A percentile compares a stretch with the other conserved stretches of the same genome.
phyloP scores from a whole-genome alignment of 2,797 vertebrate species.

The Ctenopoma kingsleyae region DNA sequence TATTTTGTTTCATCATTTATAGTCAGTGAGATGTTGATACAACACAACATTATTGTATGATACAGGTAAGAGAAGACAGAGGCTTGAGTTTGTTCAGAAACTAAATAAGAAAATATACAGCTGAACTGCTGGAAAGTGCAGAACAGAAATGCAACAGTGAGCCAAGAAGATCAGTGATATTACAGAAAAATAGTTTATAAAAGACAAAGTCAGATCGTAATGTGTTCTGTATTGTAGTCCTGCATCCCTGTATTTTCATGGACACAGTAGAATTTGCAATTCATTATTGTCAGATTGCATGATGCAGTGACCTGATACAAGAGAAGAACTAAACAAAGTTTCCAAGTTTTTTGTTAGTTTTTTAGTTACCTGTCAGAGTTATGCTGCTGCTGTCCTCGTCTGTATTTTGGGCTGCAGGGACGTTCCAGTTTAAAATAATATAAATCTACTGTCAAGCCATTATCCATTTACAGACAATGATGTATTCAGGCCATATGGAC shows the following conservation, averaged over 20 bases:
- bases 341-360: too few relatives aligned
- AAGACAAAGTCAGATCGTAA: background rate
- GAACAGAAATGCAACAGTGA: too few relatives aligned
- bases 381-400: background rate
- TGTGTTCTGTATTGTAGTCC: background rate
- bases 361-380: conserved; percentile 20
- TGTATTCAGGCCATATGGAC: background rate
- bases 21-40: too few relatives aligned
- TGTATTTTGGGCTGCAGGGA: background rate
- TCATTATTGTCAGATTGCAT: conserved; percentile 23
- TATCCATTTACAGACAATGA: conserved; percentile 40
- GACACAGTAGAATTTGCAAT: background rate
- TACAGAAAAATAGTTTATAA: background rate
- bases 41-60: too few relatives aligned
- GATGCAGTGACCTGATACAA: conserved; percentile 12
- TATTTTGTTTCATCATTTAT: too few relatives aligned
- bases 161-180: too few relatives aligned
- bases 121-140: too few relatives aligned
- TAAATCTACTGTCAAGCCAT: conserved; percentile 22
- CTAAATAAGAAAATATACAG: too few relatives aligned
- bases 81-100: too few relatives aligned
- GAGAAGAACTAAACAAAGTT: conserved; percentile 1
- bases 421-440: background rate
- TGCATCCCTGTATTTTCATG: background rate
- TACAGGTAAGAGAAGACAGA: too few relatives aligned